Conservation (phyloP, 1,140 invertebrate genomes). For the Pogonus chalceus region DNA sequence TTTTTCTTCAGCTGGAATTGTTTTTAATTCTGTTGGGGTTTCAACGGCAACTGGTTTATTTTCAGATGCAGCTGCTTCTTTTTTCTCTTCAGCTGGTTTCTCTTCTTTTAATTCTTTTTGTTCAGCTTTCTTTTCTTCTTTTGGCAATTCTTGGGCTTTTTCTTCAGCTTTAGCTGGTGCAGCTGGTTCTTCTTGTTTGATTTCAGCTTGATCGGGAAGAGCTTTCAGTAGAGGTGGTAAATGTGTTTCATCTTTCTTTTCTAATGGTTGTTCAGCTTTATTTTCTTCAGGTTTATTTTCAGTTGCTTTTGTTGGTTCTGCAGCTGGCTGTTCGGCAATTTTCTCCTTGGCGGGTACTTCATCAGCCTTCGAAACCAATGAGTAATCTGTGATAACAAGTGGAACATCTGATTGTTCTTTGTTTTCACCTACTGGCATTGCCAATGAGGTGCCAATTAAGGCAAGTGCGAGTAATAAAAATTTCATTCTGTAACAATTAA, state of each 20-base stretch:
- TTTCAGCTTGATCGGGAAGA: not conserved
- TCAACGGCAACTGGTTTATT: conserved; percentile 9
- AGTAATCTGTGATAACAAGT: conserved; percentile 34
- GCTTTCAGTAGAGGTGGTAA: not conserved
- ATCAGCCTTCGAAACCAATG: conserved; percentile 32
- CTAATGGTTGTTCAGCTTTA: conserved; percentile 10
- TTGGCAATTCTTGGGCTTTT: conserved; percentile 9
- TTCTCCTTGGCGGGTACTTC: conserved; percentile 13
- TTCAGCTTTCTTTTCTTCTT: conserved; percentile 9
- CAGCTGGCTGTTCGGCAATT: no score
- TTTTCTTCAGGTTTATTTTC: conserved; percentile 16
- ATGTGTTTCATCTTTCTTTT: no score
- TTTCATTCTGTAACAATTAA: conserved; percentile 35
- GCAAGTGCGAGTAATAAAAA: conserved; percentile 26
- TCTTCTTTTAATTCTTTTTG: not conserved
- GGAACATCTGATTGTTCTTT: conserved; percentile 26
- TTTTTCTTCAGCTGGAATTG: conserved; percentile 13
- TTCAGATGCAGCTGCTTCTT: not conserved
- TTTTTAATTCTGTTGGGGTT: conserved; percentile 13
- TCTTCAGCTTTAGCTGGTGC: conserved; percentile 9
- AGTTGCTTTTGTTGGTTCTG: conserved; percentile 12
- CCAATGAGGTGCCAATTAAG: conserved; percentile 27
- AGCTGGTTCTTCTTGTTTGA: conserved; percentile 10
- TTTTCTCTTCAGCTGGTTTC: conserved; percentile 5
- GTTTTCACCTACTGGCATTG: conserved; percentile 29